Evolutionary conservation across 2,888 invertebrate species (phyloP).

Genomic region (Microplitis manilae): DNA sequence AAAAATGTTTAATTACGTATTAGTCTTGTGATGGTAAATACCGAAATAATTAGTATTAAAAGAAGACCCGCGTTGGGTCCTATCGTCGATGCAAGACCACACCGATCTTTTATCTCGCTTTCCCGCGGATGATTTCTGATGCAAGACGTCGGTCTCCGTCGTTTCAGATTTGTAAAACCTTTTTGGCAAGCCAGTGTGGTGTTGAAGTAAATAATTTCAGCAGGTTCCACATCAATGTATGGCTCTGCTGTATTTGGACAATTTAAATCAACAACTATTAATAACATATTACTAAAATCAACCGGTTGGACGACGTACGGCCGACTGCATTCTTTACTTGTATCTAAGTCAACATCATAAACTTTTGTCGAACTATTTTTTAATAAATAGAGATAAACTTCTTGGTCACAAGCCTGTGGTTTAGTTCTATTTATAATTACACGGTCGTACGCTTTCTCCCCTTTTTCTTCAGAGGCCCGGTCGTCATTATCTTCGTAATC

Average conservation of each 20-base stretch:
- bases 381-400: conserved; percentile 73
- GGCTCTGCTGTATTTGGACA: conserved; percentile 75
- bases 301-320: conserved; percentile 84
- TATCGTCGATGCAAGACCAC: conserved; percentile 59
- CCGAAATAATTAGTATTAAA: conserved; percentile 35
- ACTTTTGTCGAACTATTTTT: conserved; percentile 59
- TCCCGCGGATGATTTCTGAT: conserved; percentile 85
- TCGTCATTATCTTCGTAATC: conserved; percentile 57
- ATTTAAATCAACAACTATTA: conserved; percentile 81
- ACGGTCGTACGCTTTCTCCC: conserved; percentile 75
- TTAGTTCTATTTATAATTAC: conserved; percentile 83
- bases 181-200: conserved; percentile 78
- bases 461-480: conserved; percentile 70
- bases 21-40: conserved; percentile 34
- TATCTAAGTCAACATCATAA: conserved; percentile 60
- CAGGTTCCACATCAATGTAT: conserved; percentile 69
- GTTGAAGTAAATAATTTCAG: conserved; percentile 73
- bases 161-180: conserved; percentile 74
- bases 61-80: conserved; percentile 53
- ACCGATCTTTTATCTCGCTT: conserved; percentile 72
- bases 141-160: conserved; percentile 82
- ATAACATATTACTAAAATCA: conserved; percentile 83
- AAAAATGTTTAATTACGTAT: conserved; percentile 37
- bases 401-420: conserved; percentile 89
- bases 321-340: conserved; percentile 64